Evolutionary conservation across 2,113 vertebrate species (phyloP), one percentile per base, ranked within the genome.

Genomic region (Eulemur macaco): DNA sequence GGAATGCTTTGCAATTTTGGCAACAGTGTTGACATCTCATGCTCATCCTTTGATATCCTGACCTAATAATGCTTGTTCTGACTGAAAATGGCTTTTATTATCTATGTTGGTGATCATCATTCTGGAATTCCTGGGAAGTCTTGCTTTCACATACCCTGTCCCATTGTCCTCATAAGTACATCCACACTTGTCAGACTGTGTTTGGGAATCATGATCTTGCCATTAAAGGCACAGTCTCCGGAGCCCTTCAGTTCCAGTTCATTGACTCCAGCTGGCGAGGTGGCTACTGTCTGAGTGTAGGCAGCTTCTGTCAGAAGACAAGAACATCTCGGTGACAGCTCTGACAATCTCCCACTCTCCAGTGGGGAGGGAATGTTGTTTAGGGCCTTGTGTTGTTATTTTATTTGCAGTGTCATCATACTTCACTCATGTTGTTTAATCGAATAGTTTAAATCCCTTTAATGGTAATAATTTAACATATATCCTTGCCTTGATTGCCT

Each of bases 281-380:
- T 86, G 73, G 63, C 14, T 39, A 69, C 73, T 52, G 27, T 77
- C 29, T 2, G 29, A 64, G 68, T 8, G 14, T 13, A 10, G 25
- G 39, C 47, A 60, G 88, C 71, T 52, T 92, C 86, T 95, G 81
- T 92, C 58, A 84, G 69, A 92, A 96, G 86, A 95, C 31, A 85
- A 52, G 83, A 37, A 83, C 47, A 31, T 91, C 27, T 45, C 58
- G 17, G 9, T 83, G 92, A 95, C 81, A 76, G 68, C 3, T 89
- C 34, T 73, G 84, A 86, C 80, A 76, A 20, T 11, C 52, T 77
- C 34, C 47, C 21, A 21, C 17, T 83, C 47, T 50, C 47, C 60
- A 34, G 15, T 66, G 80, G 84, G 74, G 84, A 91, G 23, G 56
- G 31, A 10, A n/a, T 31, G 34, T 80, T 45, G 27, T 83, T 86